A percentile compares a stretch with the other conserved stretches of the same genome.
phyloP scores from a whole-genome alignment of 2,888 invertebrate genomes.

The Macaria notata region DNA sequence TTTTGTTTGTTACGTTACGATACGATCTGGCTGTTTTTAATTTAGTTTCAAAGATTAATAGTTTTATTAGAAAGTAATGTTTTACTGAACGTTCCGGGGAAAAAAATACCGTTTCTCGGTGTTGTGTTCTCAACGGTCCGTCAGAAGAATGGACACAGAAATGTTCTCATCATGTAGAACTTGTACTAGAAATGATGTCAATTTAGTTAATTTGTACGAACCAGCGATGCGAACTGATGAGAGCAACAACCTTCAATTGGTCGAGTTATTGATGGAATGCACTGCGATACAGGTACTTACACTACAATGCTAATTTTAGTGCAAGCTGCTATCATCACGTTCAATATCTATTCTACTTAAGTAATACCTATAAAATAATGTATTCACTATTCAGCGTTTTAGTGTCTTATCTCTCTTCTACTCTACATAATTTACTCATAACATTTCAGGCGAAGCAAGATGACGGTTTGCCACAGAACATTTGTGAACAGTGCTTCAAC shows the following conservation, averaged over 20 bases:
- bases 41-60: too few relatives aligned
- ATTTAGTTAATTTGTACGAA: slow-evolving; percentile 57
- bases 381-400: too few relatives aligned
- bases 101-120: too few relatives aligned
- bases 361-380: too few relatives aligned
- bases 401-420: too few relatives aligned
- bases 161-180: slow-evolving; percentile 58
- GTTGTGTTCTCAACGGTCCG: background rate
- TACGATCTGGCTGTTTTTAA: too few relatives aligned
- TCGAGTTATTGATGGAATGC: slow-evolving; percentile 57
- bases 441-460: slow-evolving; percentile 59
- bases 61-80: too few relatives aligned
- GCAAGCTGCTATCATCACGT: too few relatives aligned
- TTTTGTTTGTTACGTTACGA: too few relatives aligned
- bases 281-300: slow-evolving; percentile 55
- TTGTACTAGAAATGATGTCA: slow-evolving; percentile 64
- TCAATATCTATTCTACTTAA: too few relatives aligned
- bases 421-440: background rate
- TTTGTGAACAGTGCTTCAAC: slow-evolving; percentile 80
- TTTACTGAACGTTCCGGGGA: too few relatives aligned
- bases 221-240: slow-evolving; percentile 55
- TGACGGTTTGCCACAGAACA: slow-evolving; percentile 83
- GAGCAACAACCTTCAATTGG: slow-evolving; percentile 49
- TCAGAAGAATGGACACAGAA: slow-evolving; percentile 40
- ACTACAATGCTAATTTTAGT: background rate